Evolutionary conservation across 2,888 invertebrate species (phyloP), one percentile per base, ranked within the genome.

Genomic region (Philereme transversata): DNA sequence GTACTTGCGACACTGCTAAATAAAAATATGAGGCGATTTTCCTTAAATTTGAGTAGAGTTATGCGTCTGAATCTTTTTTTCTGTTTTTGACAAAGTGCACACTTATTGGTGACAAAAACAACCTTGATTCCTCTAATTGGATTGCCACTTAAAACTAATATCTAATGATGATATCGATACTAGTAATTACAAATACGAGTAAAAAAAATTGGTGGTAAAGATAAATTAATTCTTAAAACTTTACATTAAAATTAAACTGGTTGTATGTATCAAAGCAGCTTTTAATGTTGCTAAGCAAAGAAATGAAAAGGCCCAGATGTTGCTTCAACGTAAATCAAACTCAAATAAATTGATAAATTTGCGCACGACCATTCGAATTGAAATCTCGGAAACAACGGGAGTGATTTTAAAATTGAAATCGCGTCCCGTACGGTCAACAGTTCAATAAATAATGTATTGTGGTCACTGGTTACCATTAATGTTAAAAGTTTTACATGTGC

Each of bases 341-440:
- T 70, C 67, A 57, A 70, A 71, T 72, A 71, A 65, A 77, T 77
- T 71, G 75, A 52, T 72, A 57, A 76, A 77, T 78, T 76, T 69
- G 73, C 74, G 72, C 76, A 74, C 77, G 75, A 67, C 62, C 70
- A 67, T 46, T 43, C 64, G 56, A 69, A 72, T 72, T 73, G 68
- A 74, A 74, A 78, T 78, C 76, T 74, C 69, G 71, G 77, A 79
- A 79, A 74, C 80, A 82, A 79, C 77, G 74, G 76, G 72, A 71
- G 66, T 72, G 68, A 71, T 80, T 80, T 82, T 78, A 69, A 82
- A 84, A 80, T 82, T 81, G 71, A 77, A 80, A 84, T 82, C 62
- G 74, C 68, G 73, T 68, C 67, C 68, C 68, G 69, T 67, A 60
- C 65, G 67, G 58, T 68, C 67, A 35, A 69, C 68, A 68, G 58